These are phyloP conservation scores for Drosophila incognita DNA, from an alignment of 2,888 invertebrate genomes.

Conservation along the genomic window DNA sequence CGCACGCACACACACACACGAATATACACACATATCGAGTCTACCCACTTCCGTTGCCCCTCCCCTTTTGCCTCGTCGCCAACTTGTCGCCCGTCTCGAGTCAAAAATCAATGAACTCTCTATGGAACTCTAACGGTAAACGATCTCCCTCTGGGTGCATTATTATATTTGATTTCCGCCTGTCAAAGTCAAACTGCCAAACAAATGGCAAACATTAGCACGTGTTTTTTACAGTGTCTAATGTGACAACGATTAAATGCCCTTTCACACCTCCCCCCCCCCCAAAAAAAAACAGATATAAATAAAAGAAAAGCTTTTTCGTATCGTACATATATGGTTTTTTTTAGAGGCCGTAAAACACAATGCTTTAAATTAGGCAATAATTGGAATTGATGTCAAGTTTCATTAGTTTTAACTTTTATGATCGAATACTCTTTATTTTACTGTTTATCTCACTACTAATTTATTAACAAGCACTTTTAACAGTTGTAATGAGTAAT, in stretches of 20 bases:
- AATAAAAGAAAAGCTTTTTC: not conserved
- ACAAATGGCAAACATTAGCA: not conserved
- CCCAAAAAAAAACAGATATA: not conserved
- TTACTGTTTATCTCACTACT: too few relatives aligned
- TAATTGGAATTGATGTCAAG: not conserved
- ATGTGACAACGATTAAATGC: slow-evolving; percentile 1
- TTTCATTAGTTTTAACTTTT: not conserved
- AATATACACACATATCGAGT: not conserved
- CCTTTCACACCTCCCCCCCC: not conserved
- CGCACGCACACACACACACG: slow-evolving; percentile 21
- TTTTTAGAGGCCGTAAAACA: too few relatives aligned
- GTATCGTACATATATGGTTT: too few relatives aligned
- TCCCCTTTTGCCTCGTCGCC: slow-evolving; percentile 1
- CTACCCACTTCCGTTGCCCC: not conserved
- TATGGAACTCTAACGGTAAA: slow-evolving; percentile 60
- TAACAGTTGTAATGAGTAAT: not conserved
- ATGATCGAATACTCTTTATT: too few relatives aligned
- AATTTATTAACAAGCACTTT: too few relatives aligned
- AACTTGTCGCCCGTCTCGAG: slow-evolving; percentile 39
- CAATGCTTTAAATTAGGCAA: not conserved
- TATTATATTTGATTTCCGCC: slow-evolving; percentile 48
- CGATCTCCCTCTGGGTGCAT: slow-evolving; percentile 59
- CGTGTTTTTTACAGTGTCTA: not conserved
- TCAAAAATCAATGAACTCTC: slow-evolving; percentile 78
- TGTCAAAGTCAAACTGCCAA: slow-evolving; percentile 8